Evolutionary conservation across 2,888 invertebrate genomes (phyloP), one percentile per base, ranked within the genome.

Genomic region (Cerceris rybyensis): DNA sequence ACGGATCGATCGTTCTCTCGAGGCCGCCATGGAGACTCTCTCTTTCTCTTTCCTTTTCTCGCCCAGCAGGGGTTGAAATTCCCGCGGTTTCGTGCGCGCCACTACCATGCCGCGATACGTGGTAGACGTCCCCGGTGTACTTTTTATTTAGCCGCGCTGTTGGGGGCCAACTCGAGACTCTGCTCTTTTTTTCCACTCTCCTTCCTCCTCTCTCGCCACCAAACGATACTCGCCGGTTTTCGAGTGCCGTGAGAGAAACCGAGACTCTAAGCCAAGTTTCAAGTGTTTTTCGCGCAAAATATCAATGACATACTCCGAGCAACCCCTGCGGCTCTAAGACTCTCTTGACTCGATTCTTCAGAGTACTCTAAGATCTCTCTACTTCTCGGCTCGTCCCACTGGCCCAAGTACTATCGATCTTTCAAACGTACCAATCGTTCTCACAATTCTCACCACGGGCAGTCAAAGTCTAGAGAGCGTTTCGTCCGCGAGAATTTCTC

Each of bases 101-200:
- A 73, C 74, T 59, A 69, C 70, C 70, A 67, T 71, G 60, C 59
- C 72, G 60, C 57, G 66, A 58, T 82, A 75, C 78, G 78, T 73
- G 73, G 80, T 75, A 76, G 79, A 75, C 81, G 81, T 82, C 70
- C 85, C 78, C 82, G 75, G 66, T 70, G 77, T 81, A 82, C 83
- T 83, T 88, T 85, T 88, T 88, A 88, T 91, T 90, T 86, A 86
- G 85, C 81, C 82, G 87, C 90, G 80, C 89, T 86, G 88, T 91
- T 88, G 91, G 90, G 89, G 90, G 86, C 75, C 75, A 4, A 7
- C 59, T 42, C 60, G 57, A 64, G 78, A 42, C 81, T 82, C 81
- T 81, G 79, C 81, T 82, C 77, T 81, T 86, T 89, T 86, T 83
- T 70, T 60, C 54, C 16, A 55, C 58, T 72, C 49, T 54, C 52